These are phyloP conservation scores for Sebastes vulpes DNA, from an alignment of 2,797 vertebrate species.

Conservation along the genomic window DNA sequence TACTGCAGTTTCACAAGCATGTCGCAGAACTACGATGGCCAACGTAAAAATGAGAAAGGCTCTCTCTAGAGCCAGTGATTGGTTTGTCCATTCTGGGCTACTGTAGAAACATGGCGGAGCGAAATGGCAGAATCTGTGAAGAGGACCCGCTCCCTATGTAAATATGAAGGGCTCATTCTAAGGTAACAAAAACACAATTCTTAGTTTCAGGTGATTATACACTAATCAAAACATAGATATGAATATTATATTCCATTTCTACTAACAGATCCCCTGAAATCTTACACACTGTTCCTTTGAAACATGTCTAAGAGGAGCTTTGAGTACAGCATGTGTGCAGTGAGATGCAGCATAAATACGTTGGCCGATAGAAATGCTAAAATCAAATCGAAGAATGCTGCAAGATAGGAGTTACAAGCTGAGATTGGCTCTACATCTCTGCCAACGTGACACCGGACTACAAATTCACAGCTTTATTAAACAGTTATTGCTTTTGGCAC, in stretches of 20 bases:
- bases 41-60: no score
- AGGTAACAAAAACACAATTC: background rate
- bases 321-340: background rate
- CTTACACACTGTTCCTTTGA: background rate
- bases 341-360: background rate
- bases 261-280: background rate
- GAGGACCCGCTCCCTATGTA: no score
- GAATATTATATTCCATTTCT: background rate
- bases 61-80: no score
- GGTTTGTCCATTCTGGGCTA: no score
- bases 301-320: background rate
- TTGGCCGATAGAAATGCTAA: background rate
- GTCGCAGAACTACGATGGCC: no score
- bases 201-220: background rate
- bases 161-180: no score
- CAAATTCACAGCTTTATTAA: conserved; percentile 23
- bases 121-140: no score
- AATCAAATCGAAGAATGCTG: background rate
- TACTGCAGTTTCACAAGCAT: no score
- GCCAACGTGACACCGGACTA: conserved; percentile 7
- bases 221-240: no score
- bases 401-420: background rate
- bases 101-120: no score
- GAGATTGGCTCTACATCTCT: background rate
- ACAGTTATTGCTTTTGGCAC: conserved; percentile 16